Evolutionary conservation across 2,888 invertebrate genomes (phyloP), one percentile per base, ranked within the genome.

Genomic region (Polymixis flavicincta): DNA sequence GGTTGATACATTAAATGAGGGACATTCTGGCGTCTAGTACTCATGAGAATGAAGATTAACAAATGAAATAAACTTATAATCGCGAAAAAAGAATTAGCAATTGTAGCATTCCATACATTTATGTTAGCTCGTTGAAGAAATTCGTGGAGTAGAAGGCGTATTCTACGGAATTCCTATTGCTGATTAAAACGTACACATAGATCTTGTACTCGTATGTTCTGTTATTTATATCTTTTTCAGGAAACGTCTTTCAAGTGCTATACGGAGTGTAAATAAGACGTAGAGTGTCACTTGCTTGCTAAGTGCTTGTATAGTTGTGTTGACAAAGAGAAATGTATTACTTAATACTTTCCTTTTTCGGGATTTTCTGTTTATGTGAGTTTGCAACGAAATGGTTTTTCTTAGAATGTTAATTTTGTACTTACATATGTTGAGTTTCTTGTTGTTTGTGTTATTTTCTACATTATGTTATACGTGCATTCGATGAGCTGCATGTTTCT

Each of bases 301-400:
- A 68, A 74, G 80, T 78, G 80, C 45, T 80, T 63, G 28, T 75
- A 14, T 28, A 74, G 52, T 63, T 25, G 5, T 54, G 67, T 74
- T 68, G 78, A 78, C 81, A 63, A 63, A 54, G 61, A 68, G 50
- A 80, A 48, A 71, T 78, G 60, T 52, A 48, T 57, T 32, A 55
- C 19, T 42, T 61, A 63, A 57, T 74, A 55, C 25, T 48, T 28
- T 55, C n/a, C 28, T 54, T 1, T 48, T 37, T 71, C 19, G 37
- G 28, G 14, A 71, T 54, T 48, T 37, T 60, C 14, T 59, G 19
- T 52, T 14, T 14, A 9, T 25, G 28, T 50, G 50, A 70, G 48
- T 78, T 70, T n/a, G 48, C 14, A 61, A 1, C 0, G 7, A 42
- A 71, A 50, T 50, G 5, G 14, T 13, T 28, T n/a, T n/a, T n/a